Percentiles rank a stretch among this genome's conserved stretches.
phyloP scores from a whole-genome alignment of 2,888 invertebrate species.

The Barypeithes pellucidus region DNA sequence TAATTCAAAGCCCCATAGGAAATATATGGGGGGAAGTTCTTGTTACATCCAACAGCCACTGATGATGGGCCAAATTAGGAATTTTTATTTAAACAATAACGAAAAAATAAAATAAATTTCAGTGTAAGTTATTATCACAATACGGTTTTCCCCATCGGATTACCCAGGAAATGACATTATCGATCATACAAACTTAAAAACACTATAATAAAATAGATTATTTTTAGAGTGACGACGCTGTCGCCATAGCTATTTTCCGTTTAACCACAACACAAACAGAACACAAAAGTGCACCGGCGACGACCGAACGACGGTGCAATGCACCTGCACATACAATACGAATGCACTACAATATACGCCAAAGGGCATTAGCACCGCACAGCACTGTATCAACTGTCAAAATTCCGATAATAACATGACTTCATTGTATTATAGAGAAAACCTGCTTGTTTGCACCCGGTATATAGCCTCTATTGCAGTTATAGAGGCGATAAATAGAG shows the following conservation, averaged over 20 bases:
- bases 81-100: too few relatives aligned
- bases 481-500: too few relatives aligned
- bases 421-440: neutral
- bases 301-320: conserved; percentile 21
- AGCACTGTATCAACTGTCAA: conserved; percentile 22
- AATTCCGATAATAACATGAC: conserved; percentile 10
- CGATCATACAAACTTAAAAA: neutral
- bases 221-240: conserved; percentile 6
- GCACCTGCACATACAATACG: conserved; percentile 30
- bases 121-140: too few relatives aligned
- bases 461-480: neutral
- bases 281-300: conserved; percentile 27
- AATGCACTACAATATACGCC: conserved; percentile 1
- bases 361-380: conserved; percentile 38
- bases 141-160: too few relatives aligned
- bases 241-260: conserved; percentile 8
- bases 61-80: too few relatives aligned
- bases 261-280: conserved; percentile 11
- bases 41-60: too few relatives aligned
- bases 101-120: too few relatives aligned
- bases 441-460: neutral
- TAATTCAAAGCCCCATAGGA: too few relatives aligned
- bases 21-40: too few relatives aligned
- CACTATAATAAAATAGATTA: neutral
- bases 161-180: neutral